Conservation (phyloP, 2,888 invertebrate genomes). For the Drosophila planitibia region DNA sequence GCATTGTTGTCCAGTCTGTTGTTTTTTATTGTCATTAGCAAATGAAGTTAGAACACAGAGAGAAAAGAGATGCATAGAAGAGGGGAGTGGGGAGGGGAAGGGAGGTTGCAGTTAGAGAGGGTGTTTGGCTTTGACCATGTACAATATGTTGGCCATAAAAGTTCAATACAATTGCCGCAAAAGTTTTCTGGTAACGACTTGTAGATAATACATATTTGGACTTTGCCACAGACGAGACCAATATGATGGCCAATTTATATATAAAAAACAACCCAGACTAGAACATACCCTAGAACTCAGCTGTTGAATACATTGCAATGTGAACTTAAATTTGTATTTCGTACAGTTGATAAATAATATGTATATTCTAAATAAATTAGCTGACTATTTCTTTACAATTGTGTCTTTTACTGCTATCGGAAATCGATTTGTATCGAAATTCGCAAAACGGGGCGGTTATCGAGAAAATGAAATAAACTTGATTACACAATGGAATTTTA, state of each 20-base stretch:
- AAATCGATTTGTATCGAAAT: not conserved
- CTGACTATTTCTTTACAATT: not conserved
- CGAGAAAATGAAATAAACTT: not conserved
- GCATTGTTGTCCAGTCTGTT: constrained; percentile 39
- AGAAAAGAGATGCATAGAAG: not conserved
- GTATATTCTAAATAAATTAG: not conserved
- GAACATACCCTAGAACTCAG: not conserved
- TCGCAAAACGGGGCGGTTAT: not conserved
- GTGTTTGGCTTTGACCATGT: constrained; percentile 10
- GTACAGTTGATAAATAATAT: not conserved
- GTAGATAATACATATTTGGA: constrained; percentile 16
- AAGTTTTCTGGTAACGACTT: constrained; percentile 53
- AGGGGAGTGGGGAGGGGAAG: fast-evolving
- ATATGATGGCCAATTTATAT: not conserved
- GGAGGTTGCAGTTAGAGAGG: not conserved
- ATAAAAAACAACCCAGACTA: not conserved
- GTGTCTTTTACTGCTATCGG: not conserved
- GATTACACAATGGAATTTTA: not conserved
- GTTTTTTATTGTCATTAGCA: constrained; percentile 77
- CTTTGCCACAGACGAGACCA: not conserved
- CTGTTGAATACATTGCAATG: not conserved
- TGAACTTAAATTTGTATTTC: too few species aligned
- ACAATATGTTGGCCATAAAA: constrained; percentile 62
- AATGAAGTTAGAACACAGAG: constrained; percentile 64
- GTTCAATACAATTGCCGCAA: constrained; percentile 61